Evolutionary conservation across 1,140 invertebrate genomes (phyloP).

Genomic region (Idris sp.): DNA sequence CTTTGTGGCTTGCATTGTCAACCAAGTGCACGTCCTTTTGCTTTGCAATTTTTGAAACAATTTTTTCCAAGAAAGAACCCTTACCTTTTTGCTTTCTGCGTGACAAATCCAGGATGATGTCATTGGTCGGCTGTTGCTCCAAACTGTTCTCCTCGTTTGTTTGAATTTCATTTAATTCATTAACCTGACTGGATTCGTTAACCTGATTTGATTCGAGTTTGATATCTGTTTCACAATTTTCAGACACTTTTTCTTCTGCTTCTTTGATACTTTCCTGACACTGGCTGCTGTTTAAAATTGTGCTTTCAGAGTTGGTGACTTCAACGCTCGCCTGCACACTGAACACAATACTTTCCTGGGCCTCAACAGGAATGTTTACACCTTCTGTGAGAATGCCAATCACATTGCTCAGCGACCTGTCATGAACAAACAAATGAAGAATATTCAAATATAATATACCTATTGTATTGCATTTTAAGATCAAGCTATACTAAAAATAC

Average conservation of each 20-base stretch:
- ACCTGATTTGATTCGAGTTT: background rate
- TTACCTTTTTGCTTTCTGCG: constrained; percentile 64
- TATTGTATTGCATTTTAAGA: no score
- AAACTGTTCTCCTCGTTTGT: background rate
- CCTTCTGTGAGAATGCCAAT: constrained; percentile 76
- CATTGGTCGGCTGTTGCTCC: constrained; percentile 58
- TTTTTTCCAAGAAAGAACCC: constrained; percentile 63
- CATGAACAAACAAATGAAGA: no score
- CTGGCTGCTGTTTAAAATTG: constrained; percentile 53
- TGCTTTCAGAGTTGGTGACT: constrained; percentile 37
- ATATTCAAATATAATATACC: no score
- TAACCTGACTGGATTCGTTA: background rate
- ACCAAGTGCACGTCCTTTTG: constrained; percentile 71
- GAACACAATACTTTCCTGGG: constrained; percentile 71
- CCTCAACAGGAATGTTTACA: constrained; percentile 72
- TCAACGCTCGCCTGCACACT: constrained; percentile 70
- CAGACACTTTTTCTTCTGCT: background rate
- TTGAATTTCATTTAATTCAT: constrained; percentile 13
- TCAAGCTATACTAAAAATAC: no score
- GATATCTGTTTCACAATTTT: no score
- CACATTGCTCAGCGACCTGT: constrained; percentile 71
- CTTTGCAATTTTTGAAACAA: constrained; percentile 76
- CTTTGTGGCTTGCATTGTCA: background rate
- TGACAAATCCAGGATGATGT: constrained; percentile 75
- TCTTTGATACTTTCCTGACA: background rate